phyloP scores from a whole-genome alignment of 2,888 invertebrate genomes.

The Oxystoma pomonae region DNA sequence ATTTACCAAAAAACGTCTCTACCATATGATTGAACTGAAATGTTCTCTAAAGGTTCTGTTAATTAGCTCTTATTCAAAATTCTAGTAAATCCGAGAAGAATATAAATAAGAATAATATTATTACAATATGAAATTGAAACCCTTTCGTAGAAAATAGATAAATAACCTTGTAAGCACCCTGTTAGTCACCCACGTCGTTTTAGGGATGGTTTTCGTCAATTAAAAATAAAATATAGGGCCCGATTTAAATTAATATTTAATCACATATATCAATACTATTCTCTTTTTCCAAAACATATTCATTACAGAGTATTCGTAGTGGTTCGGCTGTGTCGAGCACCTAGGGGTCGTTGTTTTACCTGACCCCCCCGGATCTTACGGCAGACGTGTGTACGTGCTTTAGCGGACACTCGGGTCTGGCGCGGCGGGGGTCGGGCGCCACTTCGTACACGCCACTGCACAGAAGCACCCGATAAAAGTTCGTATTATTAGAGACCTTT shows the following conservation, averaged over 20 bases:
- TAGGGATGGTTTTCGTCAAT: neutral
- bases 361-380: conserved; percentile 18
- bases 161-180: too few relatives aligned
- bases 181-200: too few relatives aligned
- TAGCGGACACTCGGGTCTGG: conserved; percentile 30
- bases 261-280: neutral
- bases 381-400: conserved; percentile 28
- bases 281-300: conserved; percentile 14
- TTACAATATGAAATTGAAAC: too few relatives aligned
- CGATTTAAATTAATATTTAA: neutral
- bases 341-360: conserved; percentile 24
- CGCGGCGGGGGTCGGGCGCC: conserved; percentile 40
- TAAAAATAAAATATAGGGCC: neutral
- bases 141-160: too few relatives aligned
- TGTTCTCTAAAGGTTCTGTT: too few relatives aligned
- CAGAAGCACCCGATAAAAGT: conserved; percentile 36
- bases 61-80: too few relatives aligned
- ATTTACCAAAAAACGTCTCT: too few relatives aligned
- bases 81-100: too few relatives aligned
- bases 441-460: conserved; percentile 37
- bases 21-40: too few relatives aligned
- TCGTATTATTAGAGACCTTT: too few relatives aligned
- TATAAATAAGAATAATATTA: too few relatives aligned
- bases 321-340: conserved; percentile 8
- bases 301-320: conserved; percentile 13